Base-by-base conservation (phyloP, 2,888 invertebrate species). In the Trimorus sp. region DNA sequence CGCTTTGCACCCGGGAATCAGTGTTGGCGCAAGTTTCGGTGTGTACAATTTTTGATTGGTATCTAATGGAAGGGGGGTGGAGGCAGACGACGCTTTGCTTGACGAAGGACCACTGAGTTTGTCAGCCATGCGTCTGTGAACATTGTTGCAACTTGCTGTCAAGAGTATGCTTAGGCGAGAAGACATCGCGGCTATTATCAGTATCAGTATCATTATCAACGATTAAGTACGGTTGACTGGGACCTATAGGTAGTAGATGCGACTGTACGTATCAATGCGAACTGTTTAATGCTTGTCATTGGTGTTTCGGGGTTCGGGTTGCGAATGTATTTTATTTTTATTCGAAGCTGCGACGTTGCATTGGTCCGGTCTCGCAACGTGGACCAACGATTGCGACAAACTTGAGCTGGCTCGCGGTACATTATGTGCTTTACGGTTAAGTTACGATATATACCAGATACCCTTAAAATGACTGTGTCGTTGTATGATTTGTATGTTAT, bases 81-180 rank as follows among this genome's bases (percentile, higher is more conserved):
- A 90, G 91, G 91, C 91, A 91, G 91, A 85, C 91, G 91, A 89
- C 91, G 91, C 86, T 92, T 92, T 86, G 91, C 90, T 91, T 91
- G 91, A 90, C 91, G 91, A 86, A 91, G 91, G 90, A 91, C 91
- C 91, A 91, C 89, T 86, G 91, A 91, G 90, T 92, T 92, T 89
- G 91, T 91, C 91, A 92, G 91, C 91, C 91, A 92, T 90, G 91
- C 91, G 91, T 92, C 91, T 92, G 91, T 91, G 91, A 92, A 92
- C 91, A 92, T 91, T 90, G 90, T 86, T 86, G 87, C 86, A 89
- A 90, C 89, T 90, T 90, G 88, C 66, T 53, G 75, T 80, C 75
- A 89, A 87, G 85, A 86, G 83, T 79, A 69, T 75, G 58, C 65
- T 74, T 73, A 69, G 65, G 73, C 73, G 59, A 71, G 74, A 68